Evolutionary conservation across 2,888 invertebrate genomes (phyloP).

Genomic region (Ochropleura plecta): DNA sequence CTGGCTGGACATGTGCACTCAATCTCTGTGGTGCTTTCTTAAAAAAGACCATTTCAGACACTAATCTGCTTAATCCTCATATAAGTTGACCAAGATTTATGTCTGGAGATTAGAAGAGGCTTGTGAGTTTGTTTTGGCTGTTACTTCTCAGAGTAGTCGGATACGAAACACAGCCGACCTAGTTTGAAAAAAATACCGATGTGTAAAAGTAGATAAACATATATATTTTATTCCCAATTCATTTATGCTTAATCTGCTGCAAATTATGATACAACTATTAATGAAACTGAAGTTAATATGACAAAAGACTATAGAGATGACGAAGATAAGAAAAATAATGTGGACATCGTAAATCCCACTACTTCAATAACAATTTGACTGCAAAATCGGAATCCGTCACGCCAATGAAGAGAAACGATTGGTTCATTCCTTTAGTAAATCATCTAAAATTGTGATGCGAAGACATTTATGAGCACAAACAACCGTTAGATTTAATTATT

Average conservation of each 20-base stretch:
- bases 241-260: not conserved
- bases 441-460: constrained; percentile 51
- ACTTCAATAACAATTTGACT: constrained; percentile 37
- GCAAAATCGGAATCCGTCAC: constrained; percentile 59
- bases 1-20: too few relatives aligned
- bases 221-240: too few relatives aligned
- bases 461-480: constrained; percentile 39
- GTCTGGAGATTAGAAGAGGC: too few relatives aligned
- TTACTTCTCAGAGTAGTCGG: too few relatives aligned
- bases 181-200: too few relatives aligned
- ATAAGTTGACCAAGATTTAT: too few relatives aligned
- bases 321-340: constrained; percentile 7
- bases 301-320: not conserved
- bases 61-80: too few relatives aligned
- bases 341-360: constrained; percentile 16
- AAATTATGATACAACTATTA: not conserved
- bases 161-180: too few relatives aligned
- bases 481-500: constrained; percentile 48
- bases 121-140: too few relatives aligned
- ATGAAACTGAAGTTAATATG: not conserved
- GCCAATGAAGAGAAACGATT: constrained; percentile 57
- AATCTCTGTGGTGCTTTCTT: too few relatives aligned
- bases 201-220: too few relatives aligned
- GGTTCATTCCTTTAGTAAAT: constrained; percentile 47
- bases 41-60: too few relatives aligned